Conservation (phyloP, 2,113 vertebrate genomes). For the Menura novaehollandiae region DNA sequence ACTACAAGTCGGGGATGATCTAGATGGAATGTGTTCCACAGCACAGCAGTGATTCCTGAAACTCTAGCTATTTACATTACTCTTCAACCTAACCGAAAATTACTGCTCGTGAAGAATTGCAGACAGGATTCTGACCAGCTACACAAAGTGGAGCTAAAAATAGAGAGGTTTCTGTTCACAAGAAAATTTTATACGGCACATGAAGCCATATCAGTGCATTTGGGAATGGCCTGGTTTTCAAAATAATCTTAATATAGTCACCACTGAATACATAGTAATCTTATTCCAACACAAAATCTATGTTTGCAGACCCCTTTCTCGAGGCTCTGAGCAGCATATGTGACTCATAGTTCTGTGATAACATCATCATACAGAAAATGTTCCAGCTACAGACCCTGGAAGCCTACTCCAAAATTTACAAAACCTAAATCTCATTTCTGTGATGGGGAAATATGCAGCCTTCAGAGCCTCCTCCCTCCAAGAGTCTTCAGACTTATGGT, state of each 20-base stretch:
- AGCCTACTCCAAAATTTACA: not conserved
- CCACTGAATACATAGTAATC: not conserved
- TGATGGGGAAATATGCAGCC: not conserved
- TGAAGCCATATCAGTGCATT: not conserved
- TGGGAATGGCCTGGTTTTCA: not conserved
- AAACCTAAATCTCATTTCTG: not conserved
- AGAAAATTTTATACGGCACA: not conserved
- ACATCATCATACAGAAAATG: not conserved
- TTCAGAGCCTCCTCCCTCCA: not conserved
- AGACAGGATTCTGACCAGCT: not conserved
- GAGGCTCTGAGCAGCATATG: not conserved
- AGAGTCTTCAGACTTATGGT: not conserved
- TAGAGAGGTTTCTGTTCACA: not conserved
- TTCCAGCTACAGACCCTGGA: not conserved
- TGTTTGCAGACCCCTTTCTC: not conserved
- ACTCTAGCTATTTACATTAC: not conserved
- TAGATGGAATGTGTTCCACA: not conserved
- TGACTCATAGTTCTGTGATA: not conserved
- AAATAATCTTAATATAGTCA: not conserved
- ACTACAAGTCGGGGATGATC: not conserved
- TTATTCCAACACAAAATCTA: not conserved
- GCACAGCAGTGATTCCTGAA: not conserved
- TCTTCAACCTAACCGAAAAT: not conserved
- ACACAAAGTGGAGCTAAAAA: not conserved
- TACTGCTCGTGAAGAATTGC: not conserved